Evolutionary conservation across 2,797 vertebrate genomes (phyloP).

Genomic region (Bucorvus abyssinicus): DNA sequence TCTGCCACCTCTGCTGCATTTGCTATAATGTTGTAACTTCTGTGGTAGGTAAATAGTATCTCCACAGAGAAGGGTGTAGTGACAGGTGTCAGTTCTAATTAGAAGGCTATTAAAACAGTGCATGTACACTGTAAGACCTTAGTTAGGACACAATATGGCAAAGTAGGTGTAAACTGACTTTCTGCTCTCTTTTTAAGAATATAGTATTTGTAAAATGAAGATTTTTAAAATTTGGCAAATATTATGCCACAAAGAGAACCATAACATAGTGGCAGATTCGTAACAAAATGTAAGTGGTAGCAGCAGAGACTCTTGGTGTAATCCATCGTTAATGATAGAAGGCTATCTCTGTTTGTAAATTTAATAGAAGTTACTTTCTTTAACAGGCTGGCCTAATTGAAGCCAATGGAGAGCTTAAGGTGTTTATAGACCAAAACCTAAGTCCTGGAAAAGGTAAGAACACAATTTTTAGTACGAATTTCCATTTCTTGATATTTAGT

Average conservation of each 20-base stretch:
- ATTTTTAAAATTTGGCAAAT: background rate
- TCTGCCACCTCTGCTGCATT: background rate
- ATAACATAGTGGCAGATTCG: background rate
- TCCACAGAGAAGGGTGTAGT: background rate
- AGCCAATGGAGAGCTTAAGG: conserved; percentile 98
- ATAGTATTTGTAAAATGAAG: background rate
- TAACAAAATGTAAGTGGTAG: background rate
- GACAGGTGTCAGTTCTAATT: background rate
- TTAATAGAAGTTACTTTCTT: conserved; percentile 38
- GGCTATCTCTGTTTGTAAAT: background rate
- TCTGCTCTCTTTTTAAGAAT: background rate
- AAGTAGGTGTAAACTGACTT: background rate
- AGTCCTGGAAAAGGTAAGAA: conserved; percentile 96
- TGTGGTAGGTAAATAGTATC: background rate
- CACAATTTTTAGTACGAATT: background rate
- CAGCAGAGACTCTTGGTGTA: background rate
- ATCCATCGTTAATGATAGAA: background rate
- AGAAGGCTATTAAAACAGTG: background rate
- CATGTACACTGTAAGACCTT: background rate
- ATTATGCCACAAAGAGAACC: background rate
- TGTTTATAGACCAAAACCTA: conserved; percentile 99
- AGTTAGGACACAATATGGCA: background rate
- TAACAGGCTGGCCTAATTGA: conserved; percentile 95
- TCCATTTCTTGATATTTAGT: background rate
- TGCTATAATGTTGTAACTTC: background rate